Evolutionary conservation across 2,113 vertebrate species (phyloP).

Genomic region (Neogale vison): DNA sequence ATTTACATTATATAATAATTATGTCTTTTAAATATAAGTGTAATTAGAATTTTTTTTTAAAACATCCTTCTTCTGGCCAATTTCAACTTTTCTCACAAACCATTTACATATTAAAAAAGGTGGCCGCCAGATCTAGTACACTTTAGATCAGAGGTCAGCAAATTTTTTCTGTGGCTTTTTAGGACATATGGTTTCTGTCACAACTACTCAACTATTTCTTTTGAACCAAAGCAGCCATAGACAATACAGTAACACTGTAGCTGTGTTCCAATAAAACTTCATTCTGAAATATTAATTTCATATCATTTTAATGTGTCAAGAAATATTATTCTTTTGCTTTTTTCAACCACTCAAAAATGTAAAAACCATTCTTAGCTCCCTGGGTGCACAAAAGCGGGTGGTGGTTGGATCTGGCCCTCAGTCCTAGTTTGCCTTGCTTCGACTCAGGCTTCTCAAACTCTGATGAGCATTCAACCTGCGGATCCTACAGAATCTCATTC

Average conservation of each 20-base stretch:
- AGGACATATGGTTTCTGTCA: neutral
- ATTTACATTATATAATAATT: neutral
- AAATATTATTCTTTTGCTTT: neutral
- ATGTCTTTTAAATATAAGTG: neutral
- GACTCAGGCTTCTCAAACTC: neutral
- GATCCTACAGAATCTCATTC: neutral
- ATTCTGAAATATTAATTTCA: conserved; percentile 34
- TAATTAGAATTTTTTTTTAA: neutral
- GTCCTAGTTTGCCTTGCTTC: neutral
- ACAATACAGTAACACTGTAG: neutral
- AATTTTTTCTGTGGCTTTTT: conserved; percentile 12
- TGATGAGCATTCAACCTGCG: neutral
- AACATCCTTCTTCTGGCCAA: neutral
- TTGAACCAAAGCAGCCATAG: neutral
- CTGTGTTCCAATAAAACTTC: conserved; percentile 48
- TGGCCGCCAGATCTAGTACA: neutral
- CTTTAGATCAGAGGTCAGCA: conserved; percentile 24
- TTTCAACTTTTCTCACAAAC: neutral
- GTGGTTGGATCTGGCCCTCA: neutral
- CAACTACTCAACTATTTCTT: neutral
- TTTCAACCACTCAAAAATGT: neutral
- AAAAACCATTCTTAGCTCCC: neutral
- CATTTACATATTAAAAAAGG: neutral
- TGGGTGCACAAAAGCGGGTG: neutral
- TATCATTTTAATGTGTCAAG: conserved; percentile 16